Conservation (phyloP, 2,888 invertebrate genomes). For the Phorcus lineatus region DNA sequence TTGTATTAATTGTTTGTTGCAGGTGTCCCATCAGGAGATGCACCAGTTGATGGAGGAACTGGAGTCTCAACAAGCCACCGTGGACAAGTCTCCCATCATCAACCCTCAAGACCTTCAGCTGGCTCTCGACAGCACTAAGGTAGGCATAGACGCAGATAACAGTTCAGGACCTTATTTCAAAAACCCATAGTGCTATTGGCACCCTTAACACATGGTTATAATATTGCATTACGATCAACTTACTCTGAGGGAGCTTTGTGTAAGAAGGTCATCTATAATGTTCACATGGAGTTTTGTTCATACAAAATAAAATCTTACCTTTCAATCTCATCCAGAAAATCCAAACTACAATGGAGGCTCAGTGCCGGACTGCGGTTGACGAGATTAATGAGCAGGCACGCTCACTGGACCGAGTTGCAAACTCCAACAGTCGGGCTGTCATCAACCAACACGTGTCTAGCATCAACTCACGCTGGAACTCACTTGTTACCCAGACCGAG, state of each 20-base stretch:
- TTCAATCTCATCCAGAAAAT: constrained; percentile 50
- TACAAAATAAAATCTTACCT: neutral
- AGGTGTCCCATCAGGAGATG: constrained; percentile 86
- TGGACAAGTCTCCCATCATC: constrained; percentile 87
- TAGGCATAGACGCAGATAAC: constrained; percentile 22
- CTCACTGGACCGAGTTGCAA: constrained; percentile 83
- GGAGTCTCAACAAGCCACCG: constrained; percentile 86
- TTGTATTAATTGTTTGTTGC: constrained; percentile 66
- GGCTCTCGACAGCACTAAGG: constrained; percentile 78
- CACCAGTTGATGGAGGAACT: constrained; percentile 81
- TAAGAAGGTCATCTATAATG: no score
- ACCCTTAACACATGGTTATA: no score
- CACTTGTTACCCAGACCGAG: constrained; percentile 54
- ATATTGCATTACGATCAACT: no score
- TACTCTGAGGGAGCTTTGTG: no score
- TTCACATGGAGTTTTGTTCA: neutral
- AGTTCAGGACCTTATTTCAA: no score
- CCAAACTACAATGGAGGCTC: constrained; percentile 78
- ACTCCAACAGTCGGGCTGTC: constrained; percentile 76
- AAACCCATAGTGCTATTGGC: no score
- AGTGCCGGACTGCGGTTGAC: constrained; percentile 88
- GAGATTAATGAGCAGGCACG: constrained; percentile 87
- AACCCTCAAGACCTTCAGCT: constrained; percentile 89
- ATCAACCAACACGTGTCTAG: constrained; percentile 52
- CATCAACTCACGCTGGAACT: constrained; percentile 63